Evolutionary conservation across 2,797 vertebrate genomes (phyloP).

Genomic region (Heteromormyrus szaboi): DNA sequence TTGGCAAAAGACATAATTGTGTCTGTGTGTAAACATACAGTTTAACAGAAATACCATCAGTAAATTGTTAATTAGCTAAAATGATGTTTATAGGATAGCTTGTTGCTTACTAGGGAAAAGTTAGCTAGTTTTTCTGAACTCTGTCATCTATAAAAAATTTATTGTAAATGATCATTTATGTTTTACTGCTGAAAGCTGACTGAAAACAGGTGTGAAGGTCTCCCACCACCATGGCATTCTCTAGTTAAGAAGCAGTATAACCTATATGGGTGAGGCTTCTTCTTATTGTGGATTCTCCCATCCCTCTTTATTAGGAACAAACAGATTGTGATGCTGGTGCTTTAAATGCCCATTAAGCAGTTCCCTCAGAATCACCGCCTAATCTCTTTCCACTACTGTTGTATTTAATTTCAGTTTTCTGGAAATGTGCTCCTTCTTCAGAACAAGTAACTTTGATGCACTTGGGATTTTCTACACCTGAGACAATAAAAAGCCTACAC

Average conservation of each 20-base stretch:
- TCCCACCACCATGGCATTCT: not conserved
- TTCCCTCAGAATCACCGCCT: not conserved
- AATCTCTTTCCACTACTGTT: not conserved
- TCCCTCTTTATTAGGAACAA: not conserved
- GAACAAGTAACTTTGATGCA: not conserved
- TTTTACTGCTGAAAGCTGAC: not conserved
- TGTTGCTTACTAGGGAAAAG: not conserved
- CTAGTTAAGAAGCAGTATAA: not conserved
- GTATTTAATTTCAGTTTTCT: not conserved
- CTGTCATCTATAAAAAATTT: not conserved
- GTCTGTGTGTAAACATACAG: not conserved
- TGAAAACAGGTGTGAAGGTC: not conserved
- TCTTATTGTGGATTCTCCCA: not conserved
- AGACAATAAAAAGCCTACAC: not conserved
- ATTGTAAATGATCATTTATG: not conserved
- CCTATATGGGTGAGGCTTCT: not conserved
- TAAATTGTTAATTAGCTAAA: not conserved
- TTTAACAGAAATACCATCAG: not conserved
- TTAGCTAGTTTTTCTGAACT: not conserved
- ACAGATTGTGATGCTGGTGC: not conserved
- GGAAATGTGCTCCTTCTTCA: not conserved
- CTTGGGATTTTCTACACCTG: not conserved
- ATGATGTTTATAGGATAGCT: not conserved
- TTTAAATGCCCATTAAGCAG: not conserved
- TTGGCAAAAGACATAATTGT: constrained; percentile 21